Evolutionary conservation across 2,888 invertebrate species (phyloP), one percentile per base, ranked within the genome.

Genomic region (Tipula helvola): DNA sequence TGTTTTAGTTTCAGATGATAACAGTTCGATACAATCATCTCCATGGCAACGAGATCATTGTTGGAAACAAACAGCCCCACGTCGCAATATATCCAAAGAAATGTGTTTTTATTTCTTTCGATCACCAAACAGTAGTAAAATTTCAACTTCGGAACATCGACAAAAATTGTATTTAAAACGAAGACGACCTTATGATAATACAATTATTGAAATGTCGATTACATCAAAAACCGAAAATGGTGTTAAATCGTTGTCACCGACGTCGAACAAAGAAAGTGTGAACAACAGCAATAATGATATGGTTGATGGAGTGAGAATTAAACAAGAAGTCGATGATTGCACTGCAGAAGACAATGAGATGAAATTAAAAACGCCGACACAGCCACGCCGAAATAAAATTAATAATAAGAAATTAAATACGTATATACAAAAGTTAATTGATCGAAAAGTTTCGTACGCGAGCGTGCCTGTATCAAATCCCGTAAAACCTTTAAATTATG

Each of bases 1-100:
- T 83, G 88, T 91, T 91, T 86, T 89, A 95, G 95, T 96, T 92
- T 96, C 97, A 90, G 97, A 97, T 93, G 97, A 97, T 92, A 97
- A 96, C 92, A 96, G 96, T 90, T 97, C 97, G 88, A 94, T 97
- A 90, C 96, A 97, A 91, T 97, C 97, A 89, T 97, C 97, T 90
- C 97, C 97, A 88, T 97, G 97, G 96, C 96, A 96, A 92, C 94
- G 97, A 89, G 97, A 97, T 92, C 96, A 96, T 92, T 95, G 96
- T 90, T 97, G 97, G 96, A 97, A 97, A 92, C 97, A 97, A 92
- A 92, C 94, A 88, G 93, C 94, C 88, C 97, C 97, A 87, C 94
- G 95, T 89, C 94, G 94, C 88, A 94, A 95, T 91, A 92, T 95
- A 88, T 95, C 95, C 90, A 94, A 94, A 90, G 95, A 95, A 92